Percentiles rank a stretch among this genome's conserved stretches.
phyloP scores from a whole-genome alignment of 2,797 vertebrate genomes.

The Huso huso region DNA sequence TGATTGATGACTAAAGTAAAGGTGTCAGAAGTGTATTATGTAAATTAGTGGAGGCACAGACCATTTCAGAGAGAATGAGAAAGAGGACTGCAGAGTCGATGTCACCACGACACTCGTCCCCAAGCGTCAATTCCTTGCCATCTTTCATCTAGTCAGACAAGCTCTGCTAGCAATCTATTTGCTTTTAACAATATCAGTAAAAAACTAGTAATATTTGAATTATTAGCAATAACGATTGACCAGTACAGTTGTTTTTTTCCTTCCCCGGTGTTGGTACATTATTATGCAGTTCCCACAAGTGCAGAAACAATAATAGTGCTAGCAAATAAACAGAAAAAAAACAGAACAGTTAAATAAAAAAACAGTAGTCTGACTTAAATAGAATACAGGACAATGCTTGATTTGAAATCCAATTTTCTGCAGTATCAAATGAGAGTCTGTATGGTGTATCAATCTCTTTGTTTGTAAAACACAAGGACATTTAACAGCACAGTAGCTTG shows the following conservation, averaged over 20 bases:
- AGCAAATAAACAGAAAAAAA: slow-evolving; percentile 1
- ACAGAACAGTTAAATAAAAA: background rate
- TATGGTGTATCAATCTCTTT: background rate
- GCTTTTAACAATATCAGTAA: slow-evolving; percentile 45
- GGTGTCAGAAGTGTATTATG: slow-evolving; percentile 99
- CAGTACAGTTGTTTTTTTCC: background rate
- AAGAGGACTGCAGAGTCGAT: slow-evolving; percentile 68
- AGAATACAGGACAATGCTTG: background rate
- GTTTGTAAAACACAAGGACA: too few species aligned
- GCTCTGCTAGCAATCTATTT: slow-evolving; percentile 77
- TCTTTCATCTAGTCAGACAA: slow-evolving; percentile 95
- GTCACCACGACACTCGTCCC: slow-evolving; percentile 84
- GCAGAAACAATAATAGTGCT: slow-evolving; percentile 4
- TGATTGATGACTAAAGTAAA: slow-evolving; percentile 99
- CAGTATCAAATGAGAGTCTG: background rate
- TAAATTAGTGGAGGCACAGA: slow-evolving; percentile 96
- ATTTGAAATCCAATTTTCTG: slow-evolving; percentile 2
- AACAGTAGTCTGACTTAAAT: background rate
- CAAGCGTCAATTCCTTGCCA: slow-evolving; percentile 83
- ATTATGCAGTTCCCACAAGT: slow-evolving; percentile 7
- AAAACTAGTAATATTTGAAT: slow-evolving; percentile 52
- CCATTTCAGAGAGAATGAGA: slow-evolving; percentile 85
- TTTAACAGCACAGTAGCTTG: background rate
- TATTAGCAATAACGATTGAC: slow-evolving; percentile 35
- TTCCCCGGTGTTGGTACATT: background rate